Conservation (phyloP, 2,113 vertebrate genomes). For the Antechinus flavipes region DNA sequence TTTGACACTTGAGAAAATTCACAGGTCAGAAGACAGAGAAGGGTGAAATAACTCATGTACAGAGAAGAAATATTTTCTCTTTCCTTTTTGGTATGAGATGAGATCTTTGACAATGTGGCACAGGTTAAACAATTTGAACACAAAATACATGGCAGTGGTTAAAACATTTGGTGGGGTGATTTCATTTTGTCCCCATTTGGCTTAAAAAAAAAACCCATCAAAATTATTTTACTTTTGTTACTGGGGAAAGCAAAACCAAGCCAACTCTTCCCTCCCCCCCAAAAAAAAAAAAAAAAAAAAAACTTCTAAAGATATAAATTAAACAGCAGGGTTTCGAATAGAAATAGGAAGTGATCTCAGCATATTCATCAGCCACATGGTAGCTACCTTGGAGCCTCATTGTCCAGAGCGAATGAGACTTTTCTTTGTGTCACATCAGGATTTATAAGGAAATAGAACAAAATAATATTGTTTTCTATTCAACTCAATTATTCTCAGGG, state of each 20-base stretch:
- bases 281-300: not conserved
- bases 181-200: conserved; percentile 62
- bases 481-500: conserved; percentile 81
- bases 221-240: conserved; percentile 79
- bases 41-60: not conserved
- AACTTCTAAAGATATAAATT: conserved; percentile 86
- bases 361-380: conserved; percentile 86
- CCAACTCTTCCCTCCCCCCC: too few species aligned
- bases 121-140: conserved; percentile 78
- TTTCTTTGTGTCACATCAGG: conserved; percentile 80
- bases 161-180: conserved; percentile 73
- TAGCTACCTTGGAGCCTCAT: conserved; percentile 87
- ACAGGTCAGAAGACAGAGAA: conserved; percentile 40
- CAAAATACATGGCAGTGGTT: conserved; percentile 76
- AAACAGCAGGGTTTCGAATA: conserved; percentile 85
- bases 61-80: conserved; percentile 36
- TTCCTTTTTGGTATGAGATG: conserved; percentile 73
- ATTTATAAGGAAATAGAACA: conserved; percentile 79
- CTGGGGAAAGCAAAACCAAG: conserved; percentile 80
- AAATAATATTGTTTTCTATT: conserved; percentile 80
- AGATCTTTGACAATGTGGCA: conserved; percentile 69
- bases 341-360: conserved; percentile 86
- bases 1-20: conserved; percentile 44
- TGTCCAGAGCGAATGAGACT: conserved; percentile 84
- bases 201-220: conserved; percentile 81